Conservation (phyloP, 2,888 invertebrate genomes). For the Thereva unica region DNA sequence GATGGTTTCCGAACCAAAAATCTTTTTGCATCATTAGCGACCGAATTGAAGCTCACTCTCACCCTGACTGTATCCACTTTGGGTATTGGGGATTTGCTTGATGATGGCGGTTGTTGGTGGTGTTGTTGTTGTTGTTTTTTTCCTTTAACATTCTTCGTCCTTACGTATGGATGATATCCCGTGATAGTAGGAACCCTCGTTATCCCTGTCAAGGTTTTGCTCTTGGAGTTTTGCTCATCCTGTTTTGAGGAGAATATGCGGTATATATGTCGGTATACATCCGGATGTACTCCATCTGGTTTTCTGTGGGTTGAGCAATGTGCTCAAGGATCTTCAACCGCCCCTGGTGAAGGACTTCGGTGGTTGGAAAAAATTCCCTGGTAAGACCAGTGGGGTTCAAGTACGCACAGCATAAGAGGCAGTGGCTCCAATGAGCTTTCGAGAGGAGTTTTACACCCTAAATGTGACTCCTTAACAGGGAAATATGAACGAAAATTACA, state of each 20-base stretch:
- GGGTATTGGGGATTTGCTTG: slow-evolving; percentile 29
- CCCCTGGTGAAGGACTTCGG: slow-evolving; percentile 17
- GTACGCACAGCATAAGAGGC: slow-evolving; percentile 20
- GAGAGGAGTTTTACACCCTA: slow-evolving; percentile 21
- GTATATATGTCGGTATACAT: slow-evolving; percentile 1
- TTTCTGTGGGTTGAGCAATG: slow-evolving; percentile 10
- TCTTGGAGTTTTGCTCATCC: slow-evolving; percentile 26
- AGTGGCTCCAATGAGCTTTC: slow-evolving; percentile 24
- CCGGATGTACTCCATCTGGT: slow-evolving; percentile 22
- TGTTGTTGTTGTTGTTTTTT: slow-evolving; percentile 24
- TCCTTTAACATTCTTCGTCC: slow-evolving; percentile 9
- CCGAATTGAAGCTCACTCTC: slow-evolving; percentile 40
- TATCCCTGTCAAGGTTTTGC: slow-evolving; percentile 14
- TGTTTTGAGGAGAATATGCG: slow-evolving; percentile 2
- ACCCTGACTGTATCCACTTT: slow-evolving; percentile 28
- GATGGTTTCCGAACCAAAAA: slow-evolving; percentile 41
- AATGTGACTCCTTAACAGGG: slow-evolving; percentile 7
- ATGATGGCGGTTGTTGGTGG: slow-evolving; percentile 30
- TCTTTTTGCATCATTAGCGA: slow-evolving; percentile 44
- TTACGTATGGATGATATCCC: slow-evolving; percentile 25
- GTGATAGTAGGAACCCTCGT: slow-evolving; percentile 25
- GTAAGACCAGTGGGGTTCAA: slow-evolving; percentile 27
- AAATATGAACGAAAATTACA: slow-evolving; percentile 8
- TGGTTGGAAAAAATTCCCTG: slow-evolving; percentile 11
- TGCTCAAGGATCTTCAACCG: slow-evolving; percentile 19